These are phyloP conservation scores for Hyphantria cunea DNA, from an alignment of 1,140 invertebrate species.

Conservation along the genomic window DNA sequence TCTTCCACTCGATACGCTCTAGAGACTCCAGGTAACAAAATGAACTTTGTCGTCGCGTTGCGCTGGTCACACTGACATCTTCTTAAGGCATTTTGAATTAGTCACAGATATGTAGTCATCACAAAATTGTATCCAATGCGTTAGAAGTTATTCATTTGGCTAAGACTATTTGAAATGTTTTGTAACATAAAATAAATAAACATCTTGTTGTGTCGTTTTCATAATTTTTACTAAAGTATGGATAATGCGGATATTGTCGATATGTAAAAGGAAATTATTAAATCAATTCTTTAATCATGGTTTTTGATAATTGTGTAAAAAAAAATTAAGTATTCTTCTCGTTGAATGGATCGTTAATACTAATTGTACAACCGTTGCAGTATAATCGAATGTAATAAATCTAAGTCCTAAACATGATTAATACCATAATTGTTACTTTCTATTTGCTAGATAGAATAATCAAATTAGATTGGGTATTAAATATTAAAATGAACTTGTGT, in stretches of 20 bases:
- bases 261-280: conserved; percentile 56
- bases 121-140: conserved; percentile 65
- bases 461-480: conserved; percentile 77
- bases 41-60: conserved; percentile 4
- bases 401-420: conserved; percentile 60
- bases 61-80: conserved; percentile 8
- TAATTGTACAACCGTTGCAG: conserved; percentile 70
- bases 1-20: conserved; percentile 17
- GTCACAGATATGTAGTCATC: conserved; percentile 70
- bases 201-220: conserved; percentile 75
- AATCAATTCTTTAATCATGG: conserved; percentile 43
- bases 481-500: conserved; percentile 65
- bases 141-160: conserved; percentile 64
- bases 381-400: conserved; percentile 71
- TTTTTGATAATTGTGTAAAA: conserved; percentile 70
- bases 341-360: conserved; percentile 70
- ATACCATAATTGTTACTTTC: conserved; percentile 79
- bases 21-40: neutral
- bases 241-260: conserved; percentile 60
- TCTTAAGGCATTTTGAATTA: conserved; percentile 57
- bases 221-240: conserved; percentile 70
- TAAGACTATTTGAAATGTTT: conserved; percentile 65
- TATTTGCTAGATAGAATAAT: conserved; percentile 81
- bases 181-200: conserved; percentile 55
- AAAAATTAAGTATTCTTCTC: conserved; percentile 66